Evolutionary conservation across 2,113 vertebrate species (phyloP).

Genomic region (Arizona elegans): DNA sequence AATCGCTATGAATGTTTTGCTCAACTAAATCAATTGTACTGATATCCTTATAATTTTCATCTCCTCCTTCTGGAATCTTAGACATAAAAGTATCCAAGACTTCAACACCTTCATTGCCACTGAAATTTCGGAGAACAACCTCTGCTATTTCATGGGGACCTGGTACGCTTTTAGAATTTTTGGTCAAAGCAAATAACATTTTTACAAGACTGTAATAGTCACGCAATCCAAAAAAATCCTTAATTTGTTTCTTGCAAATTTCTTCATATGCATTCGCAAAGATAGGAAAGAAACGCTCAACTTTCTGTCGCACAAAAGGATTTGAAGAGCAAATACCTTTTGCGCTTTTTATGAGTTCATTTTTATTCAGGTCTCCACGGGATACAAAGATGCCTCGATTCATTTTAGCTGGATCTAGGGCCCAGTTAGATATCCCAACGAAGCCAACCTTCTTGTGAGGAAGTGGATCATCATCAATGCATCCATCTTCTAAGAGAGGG

Average conservation of each 20-base stretch:
- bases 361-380: conserved; percentile 80
- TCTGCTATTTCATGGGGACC: conserved; percentile 69
- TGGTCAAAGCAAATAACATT: conserved; percentile 85
- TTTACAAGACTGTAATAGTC: conserved; percentile 98
- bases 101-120: conserved; percentile 81
- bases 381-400: conserved; percentile 96
- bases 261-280: conserved; percentile 84
- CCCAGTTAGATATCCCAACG: conserved; percentile 97
- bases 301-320: conserved; percentile 71
- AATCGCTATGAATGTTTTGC: conserved; percentile 77
- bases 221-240: conserved; percentile 92
- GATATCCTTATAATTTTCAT: conserved; percentile 52
- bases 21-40: conserved; percentile 79
- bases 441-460: conserved; percentile 95
- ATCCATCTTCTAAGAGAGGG: conserved; percentile 92
- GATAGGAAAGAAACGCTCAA: conserved; percentile 76
- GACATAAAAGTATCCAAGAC: conserved; percentile 78
- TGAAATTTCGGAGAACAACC: conserved; percentile 90
- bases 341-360: conserved; percentile 85
- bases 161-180: conserved; percentile 64
- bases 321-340: conserved; percentile 89
- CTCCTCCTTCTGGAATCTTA: conserved; percentile 45
- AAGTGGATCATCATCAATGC: conserved; percentile 87
- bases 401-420: conserved; percentile 97
- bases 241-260: conserved; percentile 75